phyloP scores from a whole-genome alignment of 2,888 invertebrate genomes.

The Drepanosiphum platanoidis region DNA sequence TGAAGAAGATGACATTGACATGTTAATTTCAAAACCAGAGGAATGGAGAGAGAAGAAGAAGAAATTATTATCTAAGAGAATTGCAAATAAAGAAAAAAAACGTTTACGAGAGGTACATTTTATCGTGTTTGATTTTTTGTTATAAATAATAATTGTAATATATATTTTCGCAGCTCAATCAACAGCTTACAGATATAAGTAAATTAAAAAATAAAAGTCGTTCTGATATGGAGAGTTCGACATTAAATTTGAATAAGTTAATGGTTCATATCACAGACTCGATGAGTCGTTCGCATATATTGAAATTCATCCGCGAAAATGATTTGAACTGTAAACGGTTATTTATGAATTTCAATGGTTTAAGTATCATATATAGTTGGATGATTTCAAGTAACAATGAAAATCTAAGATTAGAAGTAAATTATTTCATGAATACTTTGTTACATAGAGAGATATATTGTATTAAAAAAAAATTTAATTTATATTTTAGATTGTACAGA shows the following conservation, averaged over 20 bases:
- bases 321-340: slow-evolving; percentile 85
- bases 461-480: neutral
- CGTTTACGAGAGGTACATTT: slow-evolving; percentile 43
- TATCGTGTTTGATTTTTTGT: neutral
- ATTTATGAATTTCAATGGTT: slow-evolving; percentile 93
- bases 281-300: slow-evolving; percentile 77
- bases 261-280: slow-evolving; percentile 91
- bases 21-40: neutral
- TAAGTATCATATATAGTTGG: slow-evolving; percentile 91
- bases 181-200: slow-evolving; percentile 44
- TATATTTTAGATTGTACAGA: slow-evolving; percentile 75
- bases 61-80: neutral
- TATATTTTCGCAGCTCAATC: slow-evolving; percentile 34
- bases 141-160: neutral
- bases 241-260: slow-evolving; percentile 86
- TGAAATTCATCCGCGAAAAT: slow-evolving; percentile 81
- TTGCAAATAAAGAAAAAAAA: slow-evolving; percentile 23
- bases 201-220: slow-evolving; percentile 52
- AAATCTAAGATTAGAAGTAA: slow-evolving; percentile 49
- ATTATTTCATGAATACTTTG: neutral
- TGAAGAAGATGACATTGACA: slow-evolving; percentile 8
- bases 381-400: slow-evolving; percentile 69
- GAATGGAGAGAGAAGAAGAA: neutral
- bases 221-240: slow-evolving; percentile 67
- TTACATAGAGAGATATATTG: neutral